Evolutionary conservation across 2,797 vertebrate species (phyloP).

Genomic region (Argya squamiceps): DNA sequence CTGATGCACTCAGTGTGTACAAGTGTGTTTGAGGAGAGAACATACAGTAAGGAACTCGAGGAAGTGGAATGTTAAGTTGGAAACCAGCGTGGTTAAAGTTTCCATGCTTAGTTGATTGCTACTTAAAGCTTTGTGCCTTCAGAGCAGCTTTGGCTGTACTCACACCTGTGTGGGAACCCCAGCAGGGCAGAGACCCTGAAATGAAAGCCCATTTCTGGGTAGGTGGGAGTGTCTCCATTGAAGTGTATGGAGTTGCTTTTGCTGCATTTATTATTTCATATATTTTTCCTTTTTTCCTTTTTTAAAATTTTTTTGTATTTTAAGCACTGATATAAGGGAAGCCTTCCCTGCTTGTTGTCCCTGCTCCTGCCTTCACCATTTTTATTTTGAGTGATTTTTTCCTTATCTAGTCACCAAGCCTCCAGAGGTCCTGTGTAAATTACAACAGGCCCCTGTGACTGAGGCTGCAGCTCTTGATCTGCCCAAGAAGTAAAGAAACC

Average conservation of each 20-base stretch:
- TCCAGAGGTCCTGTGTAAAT: not conserved
- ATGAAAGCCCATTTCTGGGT: not conserved
- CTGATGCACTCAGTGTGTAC: not conserved
- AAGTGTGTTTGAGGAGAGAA: not conserved
- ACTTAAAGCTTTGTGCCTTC: not conserved
- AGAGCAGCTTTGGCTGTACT: not conserved
- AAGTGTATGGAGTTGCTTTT: not conserved
- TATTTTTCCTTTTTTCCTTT: not conserved
- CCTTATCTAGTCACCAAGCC: not conserved
- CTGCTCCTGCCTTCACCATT: not conserved
- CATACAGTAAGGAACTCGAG: not conserved
- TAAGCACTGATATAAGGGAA: not conserved
- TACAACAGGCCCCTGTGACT: not conserved
- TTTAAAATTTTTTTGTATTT: not conserved
- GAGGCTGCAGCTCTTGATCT: constrained; percentile 25
- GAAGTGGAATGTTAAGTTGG: constrained; percentile 9
- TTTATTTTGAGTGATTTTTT: not conserved
- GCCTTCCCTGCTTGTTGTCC: not conserved
- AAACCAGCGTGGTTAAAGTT: constrained; percentile 58
- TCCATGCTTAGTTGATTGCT: not conserved
- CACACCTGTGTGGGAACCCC: not conserved
- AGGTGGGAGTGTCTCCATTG: not conserved
- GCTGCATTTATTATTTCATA: not conserved
- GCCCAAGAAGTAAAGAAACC: constrained; percentile 44
- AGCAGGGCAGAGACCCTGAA: not conserved